Conservation (phyloP, 2,797 vertebrate species). For the Catostomus latipinnis region DNA sequence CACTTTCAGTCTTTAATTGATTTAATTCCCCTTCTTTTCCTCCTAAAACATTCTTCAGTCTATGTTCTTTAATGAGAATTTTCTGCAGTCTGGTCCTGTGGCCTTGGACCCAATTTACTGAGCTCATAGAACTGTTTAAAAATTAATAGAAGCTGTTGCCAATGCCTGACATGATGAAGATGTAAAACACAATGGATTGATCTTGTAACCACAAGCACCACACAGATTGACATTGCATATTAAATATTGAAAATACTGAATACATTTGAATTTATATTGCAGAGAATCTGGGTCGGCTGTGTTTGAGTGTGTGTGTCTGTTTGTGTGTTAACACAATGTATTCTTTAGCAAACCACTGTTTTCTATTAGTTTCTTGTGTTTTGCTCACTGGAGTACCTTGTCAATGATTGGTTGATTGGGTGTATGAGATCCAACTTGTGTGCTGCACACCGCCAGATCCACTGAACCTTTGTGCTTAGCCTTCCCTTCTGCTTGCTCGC, state of each 20-base stretch:
- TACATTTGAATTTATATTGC: not conserved
- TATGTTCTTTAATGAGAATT: constrained; percentile 12
- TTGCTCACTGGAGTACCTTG: not conserved
- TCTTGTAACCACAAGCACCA: constrained; percentile 3
- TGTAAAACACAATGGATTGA: not conserved
- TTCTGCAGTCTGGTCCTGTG: not conserved
- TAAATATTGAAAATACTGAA: constrained; percentile 9
- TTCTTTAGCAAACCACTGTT: not conserved
- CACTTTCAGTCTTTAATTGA: not conserved
- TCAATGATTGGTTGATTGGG: not conserved
- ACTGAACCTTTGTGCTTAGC: constrained; percentile 3
- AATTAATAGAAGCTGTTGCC: constrained; percentile 22
- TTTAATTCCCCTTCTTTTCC: not conserved
- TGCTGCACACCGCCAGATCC: not conserved
- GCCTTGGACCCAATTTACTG: constrained; percentile 2
- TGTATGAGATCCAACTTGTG: not conserved
- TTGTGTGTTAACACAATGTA: not conserved
- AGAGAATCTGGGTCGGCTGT: not conserved
- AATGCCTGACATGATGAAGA: constrained; percentile 23
- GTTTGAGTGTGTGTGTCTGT: not conserved
- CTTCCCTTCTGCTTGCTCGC: not conserved
- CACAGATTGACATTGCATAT: not conserved
- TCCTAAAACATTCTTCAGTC: not conserved
- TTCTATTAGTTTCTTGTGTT: not conserved
- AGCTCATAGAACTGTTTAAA: constrained; percentile 22